These are phyloP conservation scores for Diloba caeruleocephala DNA, from an alignment of 2,888 invertebrate genomes.

Conservation along the genomic window DNA sequence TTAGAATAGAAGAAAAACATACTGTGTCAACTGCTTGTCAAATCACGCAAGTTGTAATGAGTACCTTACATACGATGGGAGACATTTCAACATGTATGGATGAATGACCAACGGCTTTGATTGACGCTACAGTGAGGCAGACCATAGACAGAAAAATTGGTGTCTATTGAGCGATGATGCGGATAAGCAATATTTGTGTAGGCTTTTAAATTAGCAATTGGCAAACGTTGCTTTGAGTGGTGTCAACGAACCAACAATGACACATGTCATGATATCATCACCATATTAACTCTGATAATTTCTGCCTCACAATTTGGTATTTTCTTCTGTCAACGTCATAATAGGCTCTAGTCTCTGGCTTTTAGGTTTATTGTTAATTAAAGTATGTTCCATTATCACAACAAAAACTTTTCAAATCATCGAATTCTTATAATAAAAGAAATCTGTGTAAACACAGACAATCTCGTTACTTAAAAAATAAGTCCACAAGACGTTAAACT, in stretches of 20 bases:
- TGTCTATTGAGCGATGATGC: background rate
- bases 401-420: too few relatives aligned
- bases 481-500: conserved; percentile 55
- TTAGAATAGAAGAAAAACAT: conserved; percentile 38
- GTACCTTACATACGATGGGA: conserved; percentile 5
- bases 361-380: too few relatives aligned
- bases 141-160: background rate
- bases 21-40: conserved; percentile 34
- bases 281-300: background rate
- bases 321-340: too few relatives aligned
- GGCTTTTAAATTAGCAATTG: background rate
- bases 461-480: conserved; percentile 34
- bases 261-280: conserved; percentile 2
- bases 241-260: background rate
- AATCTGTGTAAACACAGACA: background rate
- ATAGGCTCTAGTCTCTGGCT: too few relatives aligned
- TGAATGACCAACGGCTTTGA: conserved; percentile 1
- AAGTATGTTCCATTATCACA: too few relatives aligned
- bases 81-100: conserved; percentile 2
- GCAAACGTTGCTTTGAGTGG: background rate
- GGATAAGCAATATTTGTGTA: conserved; percentile 2
- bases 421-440: too few relatives aligned
- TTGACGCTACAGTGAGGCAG: conserved; percentile 3
- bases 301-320: too few relatives aligned
- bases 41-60: conserved; percentile 19